Base-by-base conservation (phyloP, 2,113 vertebrate genomes). In the Xiphophorus couchianus region DNA sequence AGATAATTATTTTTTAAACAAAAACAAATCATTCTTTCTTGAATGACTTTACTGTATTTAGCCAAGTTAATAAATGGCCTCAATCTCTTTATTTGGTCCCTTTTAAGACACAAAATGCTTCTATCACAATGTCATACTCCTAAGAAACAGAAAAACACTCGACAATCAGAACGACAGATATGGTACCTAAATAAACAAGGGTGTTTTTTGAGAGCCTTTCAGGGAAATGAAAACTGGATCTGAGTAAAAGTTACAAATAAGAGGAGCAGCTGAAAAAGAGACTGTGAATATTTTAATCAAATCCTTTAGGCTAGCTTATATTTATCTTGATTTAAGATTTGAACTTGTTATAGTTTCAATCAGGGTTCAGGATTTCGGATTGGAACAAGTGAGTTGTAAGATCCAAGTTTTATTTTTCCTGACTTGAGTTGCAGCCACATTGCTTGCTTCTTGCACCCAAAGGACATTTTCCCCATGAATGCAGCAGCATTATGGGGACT, bases 401-500 rank as follows among this genome's bases (percentile, higher is more conserved):
- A 83, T 66, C 63, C 30, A 54, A 54, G 74, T 66, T 44, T 14
- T 74, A 67, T 80, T 83, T 79, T 63, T 67, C 42, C 69, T 44
- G 61, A n/a, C 71, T 65, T 62, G 74, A 65, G 37, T 28, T 22
- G 70, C 5, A 19, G 28, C 67, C 64, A 15, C 68, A 62, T 27
- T 12, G 51, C 1, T 15, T 19, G 14, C 17, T 48, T 19, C 44
- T 17, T 74, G 17, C 31, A 19, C 54, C 25, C 35, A 22, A 29
- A 51, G 51, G 60, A 83, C 73, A 78, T 84, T 82, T 71, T 69
- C 72, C 71, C 42, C 8, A 25, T 76, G 72, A 25, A 74, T 33
- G 72, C 60, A 8, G 37, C 58, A 15, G 37, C 58, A 15, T 66
- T 67, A 51, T 25, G 2, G 12, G 15, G 30, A 12, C 0, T 15